Evolutionary conservation across 64 coral and sea anemone species (phyloP).

Genomic region (Porites australiensis): DNA sequence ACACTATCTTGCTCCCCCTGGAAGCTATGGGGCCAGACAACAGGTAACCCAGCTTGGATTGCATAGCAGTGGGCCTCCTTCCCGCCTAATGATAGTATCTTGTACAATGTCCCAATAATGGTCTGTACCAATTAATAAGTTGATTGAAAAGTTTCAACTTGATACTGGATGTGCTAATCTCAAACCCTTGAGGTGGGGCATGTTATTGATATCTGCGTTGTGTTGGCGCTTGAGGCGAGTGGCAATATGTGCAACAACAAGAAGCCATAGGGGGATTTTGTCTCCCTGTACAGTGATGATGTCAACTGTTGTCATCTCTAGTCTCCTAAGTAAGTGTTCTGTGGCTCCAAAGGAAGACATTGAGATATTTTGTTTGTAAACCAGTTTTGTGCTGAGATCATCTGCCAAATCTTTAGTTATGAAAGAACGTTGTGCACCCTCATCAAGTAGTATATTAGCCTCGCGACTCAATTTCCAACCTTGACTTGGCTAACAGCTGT

Average conservation of each 20-base stretch:
- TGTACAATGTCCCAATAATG: constrained; percentile 57
- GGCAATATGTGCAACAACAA: constrained; percentile 64
- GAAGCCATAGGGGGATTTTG: constrained; percentile 46
- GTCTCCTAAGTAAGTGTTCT: background rate
- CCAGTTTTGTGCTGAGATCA: background rate
- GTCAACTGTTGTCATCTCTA: constrained; percentile 10
- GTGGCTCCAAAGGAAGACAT: constrained; percentile 43
- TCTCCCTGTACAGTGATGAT: constrained; percentile 32
- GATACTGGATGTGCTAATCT: constrained; percentile 57
- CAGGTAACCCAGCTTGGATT: constrained; percentile 54
- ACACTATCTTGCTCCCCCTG: too few species aligned
- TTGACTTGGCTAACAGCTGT: background rate
- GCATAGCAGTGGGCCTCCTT: constrained; percentile 37
- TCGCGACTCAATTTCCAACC: background rate
- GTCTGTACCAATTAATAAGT: constrained; percentile 38
- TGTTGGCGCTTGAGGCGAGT: constrained; percentile 39
- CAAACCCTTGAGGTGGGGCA: constrained; percentile 48
- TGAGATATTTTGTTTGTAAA: constrained; percentile 8
- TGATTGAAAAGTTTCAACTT: constrained; percentile 36
- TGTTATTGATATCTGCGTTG: background rate
- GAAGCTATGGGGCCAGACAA: background rate
- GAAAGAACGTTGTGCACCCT: constrained; percentile 61
- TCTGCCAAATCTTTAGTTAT: constrained; percentile 41
- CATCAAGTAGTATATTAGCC: constrained; percentile 66
- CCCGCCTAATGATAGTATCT: background rate